Evolutionary conservation across 2,888 invertebrate genomes (phyloP), one percentile per base, ranked within the genome.

Genomic region (Nemotelus pantherinus): DNA sequence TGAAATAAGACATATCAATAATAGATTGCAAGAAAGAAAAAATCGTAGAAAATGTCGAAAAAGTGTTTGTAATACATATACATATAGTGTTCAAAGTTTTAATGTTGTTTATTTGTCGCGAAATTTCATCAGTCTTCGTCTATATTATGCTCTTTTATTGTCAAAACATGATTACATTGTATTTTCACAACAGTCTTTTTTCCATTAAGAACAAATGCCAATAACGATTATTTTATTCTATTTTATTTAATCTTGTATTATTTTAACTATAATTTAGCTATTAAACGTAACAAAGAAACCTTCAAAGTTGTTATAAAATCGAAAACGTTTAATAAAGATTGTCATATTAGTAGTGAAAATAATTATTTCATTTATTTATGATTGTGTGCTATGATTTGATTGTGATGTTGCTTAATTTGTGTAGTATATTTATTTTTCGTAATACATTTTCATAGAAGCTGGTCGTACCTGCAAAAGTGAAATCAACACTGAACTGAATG

Each of bases 1-100:
- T 74, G 74, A 74, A 74, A 74, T 60, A 55, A 74, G 63, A 74
- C 74, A 74, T 74, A 74, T 74, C 74, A 45, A 47, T 43, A 74
- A 48, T 74, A 74, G 60, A 25, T 25, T 25, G 25, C 25, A 25
- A 25, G 25, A 25, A 25, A 25, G 58, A 5, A 53, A 58, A 58
- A 25, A 58, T 25, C n/a, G 5, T 39, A 5, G 39, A 25, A 25
- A 25, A 25, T 25, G 25, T 25, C 25, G 25, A 25, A 25, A 25
- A 25, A 25, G 25, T 25, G 25, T 25, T 25, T 25, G 25, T 25
- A 25, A 25, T 25, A 25, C 25, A 25, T 25, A 25, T 25, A 25
- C 25, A 25, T 25, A 25, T 25, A 25, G 25, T 25, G 25, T 25
- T 25, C 25, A 25, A 25, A 25, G 25, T 25, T 25, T 25, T 53